Evolutionary conservation across 2,113 vertebrate genomes (phyloP), one percentile per base, ranked within the genome.

Genomic region (Bujurquina vittata): DNA sequence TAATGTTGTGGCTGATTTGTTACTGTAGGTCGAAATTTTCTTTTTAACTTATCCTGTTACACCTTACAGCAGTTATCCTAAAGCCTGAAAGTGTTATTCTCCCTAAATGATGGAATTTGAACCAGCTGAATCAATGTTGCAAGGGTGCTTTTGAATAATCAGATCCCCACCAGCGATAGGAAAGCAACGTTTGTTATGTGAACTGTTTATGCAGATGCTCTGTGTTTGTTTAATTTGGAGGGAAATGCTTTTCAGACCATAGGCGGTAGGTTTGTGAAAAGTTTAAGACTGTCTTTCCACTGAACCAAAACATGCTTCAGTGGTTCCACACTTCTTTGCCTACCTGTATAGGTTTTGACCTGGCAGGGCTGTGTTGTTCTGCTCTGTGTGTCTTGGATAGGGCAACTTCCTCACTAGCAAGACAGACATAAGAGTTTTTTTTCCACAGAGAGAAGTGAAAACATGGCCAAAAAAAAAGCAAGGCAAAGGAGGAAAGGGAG

Each of bases 371-470:
- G 52, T 77, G 83, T 75, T 73, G 76, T 76, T 83, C 87, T 83
- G 83, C 84, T 87, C n/a, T 84, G 81, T 91, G 88, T 84, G 87
- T 87, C 76, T 88, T 93, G 91, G 92, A 91, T 73, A 62, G 29
- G 73, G 85, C 31, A 5, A 69, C 89, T 91, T 93, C 89, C 90
- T 81, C 84, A 33, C 86, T 85, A 85, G 87, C 5, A 43, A 87
- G 83, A 79, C 83, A 73, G 81, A 60, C 85, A 37, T 29, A 33
- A 80, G 29, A 26, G 18, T 4, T 80, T 89, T 89, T 26, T 87
- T 88, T 72, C 81, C 87, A 85, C 63, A 2, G 4, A 56, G 74
- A 26, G 72, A 20, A 31, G 49, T 37, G 31, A 84, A 91, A 85
- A 83, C 65, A 82, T 10, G 54, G 79, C 40, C 2, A 72, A 37